Evolutionary conservation across 1,140 invertebrate genomes (phyloP).

Genomic region (Sarcophaga peregrina): DNA sequence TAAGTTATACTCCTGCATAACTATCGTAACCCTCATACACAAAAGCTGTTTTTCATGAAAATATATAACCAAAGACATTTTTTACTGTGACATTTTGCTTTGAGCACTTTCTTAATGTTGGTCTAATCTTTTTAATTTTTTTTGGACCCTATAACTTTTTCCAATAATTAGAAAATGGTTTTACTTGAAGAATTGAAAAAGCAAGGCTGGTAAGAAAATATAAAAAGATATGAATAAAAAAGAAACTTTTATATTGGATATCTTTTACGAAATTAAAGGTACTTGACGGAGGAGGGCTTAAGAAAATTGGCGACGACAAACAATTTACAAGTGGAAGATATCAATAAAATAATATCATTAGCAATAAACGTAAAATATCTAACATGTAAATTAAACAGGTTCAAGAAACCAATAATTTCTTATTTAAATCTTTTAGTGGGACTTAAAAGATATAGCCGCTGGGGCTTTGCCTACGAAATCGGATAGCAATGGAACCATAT

Average conservation of each 20-base stretch:
- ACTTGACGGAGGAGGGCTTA: slow-evolving; percentile 75
- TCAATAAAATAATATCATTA: slow-evolving; percentile 73
- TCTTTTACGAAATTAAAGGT: slow-evolving; percentile 67
- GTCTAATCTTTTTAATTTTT: neutral
- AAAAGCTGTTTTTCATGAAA: neutral
- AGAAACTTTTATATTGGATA: slow-evolving; percentile 10
- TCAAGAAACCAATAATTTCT: neutral
- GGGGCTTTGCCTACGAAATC: slow-evolving; percentile 70
- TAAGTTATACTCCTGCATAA: too few relatives aligned
- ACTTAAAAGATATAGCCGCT: slow-evolving; percentile 81
- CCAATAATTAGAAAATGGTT: slow-evolving; percentile 53
- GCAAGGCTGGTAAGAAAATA: slow-evolving; percentile 71
- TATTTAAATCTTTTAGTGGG: slow-evolving; percentile 71
- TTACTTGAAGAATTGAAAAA: slow-evolving; percentile 67
- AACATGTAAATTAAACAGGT: neutral
- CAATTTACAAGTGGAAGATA: slow-evolving; percentile 69
- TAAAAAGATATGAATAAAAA: neutral
- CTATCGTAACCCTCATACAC: neutral
- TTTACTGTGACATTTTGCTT: slow-evolving; percentile 2
- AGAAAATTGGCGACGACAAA: slow-evolving; percentile 72
- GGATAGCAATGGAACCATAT: slow-evolving; percentile 73
- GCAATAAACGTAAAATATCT: slow-evolving; percentile 78
- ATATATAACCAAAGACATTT: neutral
- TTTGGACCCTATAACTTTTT: slow-evolving; percentile 8
- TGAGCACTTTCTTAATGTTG: neutral